A percentile compares a stretch with the other conserved stretches of the same genome.
These are phyloP conservation scores for Halcyon smyrnensis DNA, from an alignment of 2,797 vertebrate genomes.

Conservation along the genomic window DNA sequence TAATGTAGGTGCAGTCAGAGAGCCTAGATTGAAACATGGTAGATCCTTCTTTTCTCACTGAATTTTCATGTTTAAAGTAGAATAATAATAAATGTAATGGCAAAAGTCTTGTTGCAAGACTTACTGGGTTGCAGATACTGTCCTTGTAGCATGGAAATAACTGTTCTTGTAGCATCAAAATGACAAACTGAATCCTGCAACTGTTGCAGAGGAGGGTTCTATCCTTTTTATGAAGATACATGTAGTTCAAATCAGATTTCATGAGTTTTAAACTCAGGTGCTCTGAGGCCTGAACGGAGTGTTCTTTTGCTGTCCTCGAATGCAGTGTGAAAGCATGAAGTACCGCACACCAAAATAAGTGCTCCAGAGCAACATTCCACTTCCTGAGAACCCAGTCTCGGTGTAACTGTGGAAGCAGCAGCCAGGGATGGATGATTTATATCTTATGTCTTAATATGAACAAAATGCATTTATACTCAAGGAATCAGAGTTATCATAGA, in stretches of 20 bases:
- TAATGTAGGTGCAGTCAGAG: not conserved
- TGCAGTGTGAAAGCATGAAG: not conserved
- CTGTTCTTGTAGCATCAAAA: not conserved
- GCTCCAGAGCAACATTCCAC: not conserved
- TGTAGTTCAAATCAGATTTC: not conserved
- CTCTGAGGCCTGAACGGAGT: not conserved
- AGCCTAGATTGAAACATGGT: not conserved
- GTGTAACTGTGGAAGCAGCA: not conserved
- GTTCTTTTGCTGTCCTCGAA: not conserved
- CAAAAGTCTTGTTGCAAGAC: not conserved
- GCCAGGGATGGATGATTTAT: not conserved
- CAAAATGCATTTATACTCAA: not conserved
- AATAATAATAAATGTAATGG: not conserved
- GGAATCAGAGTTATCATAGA: not conserved
- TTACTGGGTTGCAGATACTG: not conserved
- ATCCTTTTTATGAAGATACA: not conserved
- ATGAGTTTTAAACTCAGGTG: not conserved
- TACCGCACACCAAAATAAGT: not conserved
- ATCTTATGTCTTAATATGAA: not conserved
- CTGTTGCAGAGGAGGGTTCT: not conserved
- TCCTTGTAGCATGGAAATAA: not conserved
- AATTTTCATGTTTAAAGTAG: not conserved
- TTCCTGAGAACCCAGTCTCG: not conserved
- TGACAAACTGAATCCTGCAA: not conserved
- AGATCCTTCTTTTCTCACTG: not conserved